Base-by-base conservation (phyloP, 2,888 invertebrate genomes). In the Vanessa cardui region DNA sequence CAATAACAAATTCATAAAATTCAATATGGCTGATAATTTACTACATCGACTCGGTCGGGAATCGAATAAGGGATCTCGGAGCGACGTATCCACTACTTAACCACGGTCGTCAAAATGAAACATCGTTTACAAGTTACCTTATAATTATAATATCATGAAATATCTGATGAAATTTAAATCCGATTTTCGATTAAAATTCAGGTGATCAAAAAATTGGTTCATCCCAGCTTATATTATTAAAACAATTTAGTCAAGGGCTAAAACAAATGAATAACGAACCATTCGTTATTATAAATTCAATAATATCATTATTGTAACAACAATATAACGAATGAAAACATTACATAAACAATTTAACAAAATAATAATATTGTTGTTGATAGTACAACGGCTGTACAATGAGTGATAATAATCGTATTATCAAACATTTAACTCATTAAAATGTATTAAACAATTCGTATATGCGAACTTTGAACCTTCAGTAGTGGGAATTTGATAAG, bases 361-460 rank as follows among this genome's bases (percentile, higher is more conserved):
- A 62, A 62, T 45, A 62, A 54, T 46, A 45, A 54, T 54, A 62
- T 54, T 54, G 33, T 62, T 39, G 44, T 62, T 62, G 54, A 33
- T 18, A 15, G 31, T 62, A 62, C 62, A 47, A 50, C 20, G 33
- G 45, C 15, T 21, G 21, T 26, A 54, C 26, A 54, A 31, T 31
- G 52, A 26, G 15, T 16, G 52, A 54, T 56, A 56, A 56, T 39
- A 33, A 60, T 39, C 9, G 12, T 56, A 18, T 56, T 56, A 56
- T 31, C 61, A 49, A 61, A 20, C 18, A 26, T 44, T 52, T 26
- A 16, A 26, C 44, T 62, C 62, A 45, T 54, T 62, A 44, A 49
- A 52, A 44, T 62, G 52, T 62, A 62, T 52, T 62, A 26, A 62
- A 62, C 50, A 62, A 54, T 12, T 45, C 45, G 54, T 45, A 62